phyloP scores from a whole-genome alignment of 1,140 invertebrate species.

The Drosophila kanapiae region DNA sequence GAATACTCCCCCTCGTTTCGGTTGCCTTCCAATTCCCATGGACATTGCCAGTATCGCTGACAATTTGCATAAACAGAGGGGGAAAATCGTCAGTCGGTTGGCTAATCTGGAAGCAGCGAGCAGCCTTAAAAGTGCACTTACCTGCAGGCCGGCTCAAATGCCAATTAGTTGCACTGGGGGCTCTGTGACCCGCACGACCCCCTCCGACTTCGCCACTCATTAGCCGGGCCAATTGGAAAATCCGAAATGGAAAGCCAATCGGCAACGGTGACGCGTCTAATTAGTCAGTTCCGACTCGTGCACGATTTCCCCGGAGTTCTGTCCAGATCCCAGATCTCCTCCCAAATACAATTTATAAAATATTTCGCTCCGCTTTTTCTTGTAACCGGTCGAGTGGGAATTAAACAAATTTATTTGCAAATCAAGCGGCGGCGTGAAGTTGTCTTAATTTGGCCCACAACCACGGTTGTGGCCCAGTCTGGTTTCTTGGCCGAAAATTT shows the following conservation, averaged over 20 bases:
- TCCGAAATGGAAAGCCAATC: slow-evolving; percentile 77
- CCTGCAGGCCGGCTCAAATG: slow-evolving; percentile 66
- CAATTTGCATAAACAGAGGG: slow-evolving; percentile 41
- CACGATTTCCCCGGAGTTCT: slow-evolving; percentile 53
- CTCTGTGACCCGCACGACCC: neutral
- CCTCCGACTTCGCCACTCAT: slow-evolving; percentile 45
- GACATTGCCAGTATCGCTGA: no score
- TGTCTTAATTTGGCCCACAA: slow-evolving; percentile 74
- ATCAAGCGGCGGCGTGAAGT: slow-evolving; percentile 52
- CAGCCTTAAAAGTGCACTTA: slow-evolving; percentile 65
- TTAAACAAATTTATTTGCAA: slow-evolving; percentile 81
- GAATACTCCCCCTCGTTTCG: neutral
- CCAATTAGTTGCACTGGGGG: slow-evolving; percentile 72
- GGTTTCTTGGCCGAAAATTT: slow-evolving; percentile 59
- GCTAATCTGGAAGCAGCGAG: slow-evolving; percentile 25
- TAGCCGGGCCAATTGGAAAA: slow-evolving; percentile 72
- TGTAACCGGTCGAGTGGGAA: slow-evolving; percentile 60
- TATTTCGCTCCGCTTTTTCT: slow-evolving; percentile 52
- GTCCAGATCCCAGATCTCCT: slow-evolving; percentile 36
- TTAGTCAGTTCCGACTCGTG: slow-evolving; percentile 71
- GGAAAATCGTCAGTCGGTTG: slow-evolving; percentile 22
- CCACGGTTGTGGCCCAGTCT: slow-evolving; percentile 12
- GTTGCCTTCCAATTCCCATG: slow-evolving; percentile 13
- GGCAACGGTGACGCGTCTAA: slow-evolving; percentile 79
- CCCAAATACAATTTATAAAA: slow-evolving; percentile 57